Percentiles rank a stretch among this genome's conserved stretches.
Conservation (phyloP, 2,888 invertebrate species). For the Endotricha flammealis region DNA sequence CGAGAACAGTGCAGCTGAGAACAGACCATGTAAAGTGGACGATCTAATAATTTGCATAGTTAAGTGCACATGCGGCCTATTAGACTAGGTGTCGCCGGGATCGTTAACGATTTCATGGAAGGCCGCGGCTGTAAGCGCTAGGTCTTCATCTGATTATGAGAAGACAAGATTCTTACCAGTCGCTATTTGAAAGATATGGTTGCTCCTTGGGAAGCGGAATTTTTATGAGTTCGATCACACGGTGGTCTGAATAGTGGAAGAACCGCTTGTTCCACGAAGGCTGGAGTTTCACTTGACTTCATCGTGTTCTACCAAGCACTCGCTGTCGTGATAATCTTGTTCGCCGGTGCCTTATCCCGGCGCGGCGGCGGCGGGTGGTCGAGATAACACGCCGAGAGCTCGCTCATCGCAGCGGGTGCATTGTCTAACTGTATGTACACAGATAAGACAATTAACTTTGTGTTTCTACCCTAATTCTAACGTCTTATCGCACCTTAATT, state of each 20-base stretch:
- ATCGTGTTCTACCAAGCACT: not conserved
- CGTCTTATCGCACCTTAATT: conserved; percentile 32
- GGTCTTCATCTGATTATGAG: conserved; percentile 34
- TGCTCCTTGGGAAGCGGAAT: conserved; percentile 19
- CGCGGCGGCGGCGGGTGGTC: conserved; percentile 47
- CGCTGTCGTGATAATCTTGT: conserved; percentile 37
- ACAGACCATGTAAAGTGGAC: conserved; percentile 12
- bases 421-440: conserved; percentile 36
- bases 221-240: conserved; percentile 36
- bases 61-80: conserved; percentile 33
- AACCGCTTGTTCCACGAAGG: conserved; percentile 21
- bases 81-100: conserved; percentile 46
- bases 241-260: conserved; percentile 12
- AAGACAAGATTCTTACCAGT: conserved; percentile 31
- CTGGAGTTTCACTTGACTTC: not conserved
- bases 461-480: conserved; percentile 32
- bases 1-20: conserved; percentile 17
- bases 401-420: conserved; percentile 40
- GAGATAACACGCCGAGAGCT: conserved; percentile 37
- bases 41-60: conserved; percentile 43
- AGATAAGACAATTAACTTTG: conserved; percentile 51
- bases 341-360: conserved; percentile 22
- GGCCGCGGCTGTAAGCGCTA: conserved; percentile 21
- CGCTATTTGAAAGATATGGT: conserved; percentile 14
- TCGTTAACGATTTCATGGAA: conserved; percentile 50